These are phyloP conservation scores for Echiichthys vipera DNA, from an alignment of 2,797 vertebrate genomes.

Conservation along the genomic window DNA sequence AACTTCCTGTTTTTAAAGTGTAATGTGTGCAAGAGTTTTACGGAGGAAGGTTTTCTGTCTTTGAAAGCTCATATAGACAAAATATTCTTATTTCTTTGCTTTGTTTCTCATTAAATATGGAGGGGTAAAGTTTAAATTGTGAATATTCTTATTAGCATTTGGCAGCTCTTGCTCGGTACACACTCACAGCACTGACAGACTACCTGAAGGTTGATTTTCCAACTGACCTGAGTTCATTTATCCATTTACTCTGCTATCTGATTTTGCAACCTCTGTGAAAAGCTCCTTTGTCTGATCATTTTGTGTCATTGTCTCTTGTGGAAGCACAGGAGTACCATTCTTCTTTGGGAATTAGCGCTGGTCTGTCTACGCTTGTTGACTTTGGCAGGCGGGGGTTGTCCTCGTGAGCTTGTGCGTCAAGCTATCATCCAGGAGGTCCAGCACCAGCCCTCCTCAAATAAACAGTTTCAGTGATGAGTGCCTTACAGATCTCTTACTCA, in stretches of 20 bases:
- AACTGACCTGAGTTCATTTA: slow-evolving; percentile 21
- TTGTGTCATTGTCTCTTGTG: slow-evolving; percentile 56
- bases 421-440: slow-evolving; percentile 68
- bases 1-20: slow-evolving; percentile 4
- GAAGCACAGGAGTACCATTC: slow-evolving; percentile 73
- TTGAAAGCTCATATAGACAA: background rate
- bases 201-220: background rate
- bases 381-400: slow-evolving; percentile 71
- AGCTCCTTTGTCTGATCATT: slow-evolving; percentile 60
- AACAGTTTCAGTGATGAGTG: slow-evolving; percentile 54
- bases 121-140: background rate
- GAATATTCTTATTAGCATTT: background rate
- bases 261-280: slow-evolving; percentile 54
- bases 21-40: background rate
- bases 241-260: slow-evolving; percentile 38
- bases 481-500: slow-evolving; percentile 13
- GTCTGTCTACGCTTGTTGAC: slow-evolving; percentile 77
- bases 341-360: slow-evolving; percentile 70
- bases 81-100: background rate
- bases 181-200: background rate
- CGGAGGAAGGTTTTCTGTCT: background rate
- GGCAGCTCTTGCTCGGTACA: background rate
- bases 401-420: slow-evolving; percentile 83
- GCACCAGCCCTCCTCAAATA: slow-evolving; percentile 63
- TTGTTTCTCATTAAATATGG: background rate